These are phyloP conservation scores for Colius striatus DNA, from an alignment of 2,113 vertebrate genomes.

Conservation along the genomic window DNA sequence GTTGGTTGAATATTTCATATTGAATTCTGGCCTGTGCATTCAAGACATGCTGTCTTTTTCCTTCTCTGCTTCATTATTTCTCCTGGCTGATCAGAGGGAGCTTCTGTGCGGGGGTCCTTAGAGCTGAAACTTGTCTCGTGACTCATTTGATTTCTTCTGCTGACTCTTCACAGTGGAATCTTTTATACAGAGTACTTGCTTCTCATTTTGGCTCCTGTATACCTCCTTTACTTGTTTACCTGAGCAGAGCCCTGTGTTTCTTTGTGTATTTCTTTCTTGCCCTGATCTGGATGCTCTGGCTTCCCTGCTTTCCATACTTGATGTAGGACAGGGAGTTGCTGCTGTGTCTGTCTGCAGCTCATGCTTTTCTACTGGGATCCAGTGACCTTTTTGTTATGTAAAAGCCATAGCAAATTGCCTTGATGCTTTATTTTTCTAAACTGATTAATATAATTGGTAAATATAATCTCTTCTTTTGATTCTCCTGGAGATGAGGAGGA, in stretches of 20 bases:
- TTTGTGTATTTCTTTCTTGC: conserved; percentile 24
- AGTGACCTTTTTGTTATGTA: neutral
- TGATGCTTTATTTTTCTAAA: neutral
- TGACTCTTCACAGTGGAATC: conserved; percentile 45
- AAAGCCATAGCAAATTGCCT: neutral
- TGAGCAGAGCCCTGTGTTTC: neutral
- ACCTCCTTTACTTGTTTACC: conserved; percentile 19
- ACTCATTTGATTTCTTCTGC: conserved; percentile 55
- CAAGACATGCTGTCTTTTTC: neutral
- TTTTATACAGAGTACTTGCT: conserved; percentile 39
- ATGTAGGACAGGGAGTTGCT: neutral
- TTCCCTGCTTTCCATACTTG: neutral
- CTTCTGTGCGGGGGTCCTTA: neutral
- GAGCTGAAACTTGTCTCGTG: conserved; percentile 56
- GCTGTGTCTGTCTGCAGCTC: neutral
- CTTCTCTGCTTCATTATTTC: conserved; percentile 33
- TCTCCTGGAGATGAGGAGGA: neutral
- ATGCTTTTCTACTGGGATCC: neutral
- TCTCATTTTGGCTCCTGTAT: conserved; percentile 49
- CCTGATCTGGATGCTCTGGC: neutral
- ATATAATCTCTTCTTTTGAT: neutral
- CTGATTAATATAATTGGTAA: neutral
- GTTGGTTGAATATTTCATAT: conserved; percentile 16
- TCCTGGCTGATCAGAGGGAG: conserved; percentile 39
- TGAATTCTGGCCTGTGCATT: conserved; percentile 12